Evolutionary conservation across 2,888 invertebrate genomes (phyloP), one percentile per base, ranked within the genome.

Genomic region (Lepidonotus clava): DNA sequence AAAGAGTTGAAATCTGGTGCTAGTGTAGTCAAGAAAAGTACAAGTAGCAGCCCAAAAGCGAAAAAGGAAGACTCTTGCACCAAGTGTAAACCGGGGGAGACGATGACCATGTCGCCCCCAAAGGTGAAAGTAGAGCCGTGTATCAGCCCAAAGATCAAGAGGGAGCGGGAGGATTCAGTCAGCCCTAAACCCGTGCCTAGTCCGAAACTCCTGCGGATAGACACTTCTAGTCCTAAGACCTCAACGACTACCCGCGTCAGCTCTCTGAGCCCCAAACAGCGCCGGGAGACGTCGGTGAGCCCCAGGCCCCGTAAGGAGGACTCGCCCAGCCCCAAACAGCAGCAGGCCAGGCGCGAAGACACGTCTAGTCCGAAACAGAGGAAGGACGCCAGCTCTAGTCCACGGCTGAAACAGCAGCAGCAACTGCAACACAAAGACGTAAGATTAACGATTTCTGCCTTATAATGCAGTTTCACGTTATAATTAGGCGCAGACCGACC

Each of bases 171-270:
- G 28, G 80, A 41, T 1, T 71, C 71, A 8, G 80, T 51, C 2
- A 80, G 80, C 34, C 80, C 80, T 32, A 80, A 80, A 24, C 80
- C 18, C 11, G 41, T 46, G 46, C 80, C 46, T 41, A 80, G 80
- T 80, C 80, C 80, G 32, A 41, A 80, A n/a, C 80, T 46, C 41
- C 46, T 80, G 8, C 41, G 80, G 46, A 80, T 80, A 46, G 80
- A 80, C 41, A 80, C 80, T 41, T 80, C 80, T 80, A 80, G 80
- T 80, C 80, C 80, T 11, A 80, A 80, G 51, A 24, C 46, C 28
- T 41, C 80, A 8, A 32, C 46, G 21, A 11, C 71, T 11, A 46
- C 18, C 46, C 18, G 18, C 46, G 46, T 46, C 46, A 34, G 71
- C 38, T 71, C 71, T 4, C 36, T 71, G 34, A 71, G 71, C n/a